These are phyloP conservation scores for Tuta absoluta DNA, from an alignment of 2,888 invertebrate species.

Conservation along the genomic window DNA sequence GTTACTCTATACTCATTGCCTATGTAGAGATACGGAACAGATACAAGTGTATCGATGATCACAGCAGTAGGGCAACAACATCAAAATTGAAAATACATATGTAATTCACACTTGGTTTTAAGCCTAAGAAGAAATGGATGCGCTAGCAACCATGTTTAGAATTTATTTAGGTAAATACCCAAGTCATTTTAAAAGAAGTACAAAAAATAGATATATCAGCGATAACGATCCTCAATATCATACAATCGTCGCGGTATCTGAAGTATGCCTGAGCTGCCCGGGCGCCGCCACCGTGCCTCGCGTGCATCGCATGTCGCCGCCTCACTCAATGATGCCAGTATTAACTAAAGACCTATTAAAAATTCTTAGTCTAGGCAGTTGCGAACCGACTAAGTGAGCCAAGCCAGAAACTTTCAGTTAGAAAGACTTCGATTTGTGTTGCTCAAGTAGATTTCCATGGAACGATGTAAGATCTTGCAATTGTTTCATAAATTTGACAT, in stretches of 20 bases:
- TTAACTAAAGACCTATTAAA: slow-evolving; percentile 26
- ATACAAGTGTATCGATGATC: no score
- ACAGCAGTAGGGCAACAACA: no score
- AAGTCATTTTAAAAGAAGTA: background rate
- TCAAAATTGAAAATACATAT: no score
- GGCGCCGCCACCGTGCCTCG: background rate
- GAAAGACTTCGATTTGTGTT: no score
- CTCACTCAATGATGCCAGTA: slow-evolving; percentile 23
- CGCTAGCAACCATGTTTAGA: no score
- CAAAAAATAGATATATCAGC: background rate
- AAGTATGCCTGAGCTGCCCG: background rate
- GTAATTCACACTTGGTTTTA: no score
- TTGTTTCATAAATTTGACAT: no score
- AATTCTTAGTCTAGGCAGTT: slow-evolving; percentile 15
- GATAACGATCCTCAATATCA: background rate
- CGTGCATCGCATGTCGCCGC: slow-evolving; percentile 24
- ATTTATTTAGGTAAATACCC: background rate
- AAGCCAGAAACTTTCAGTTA: background rate
- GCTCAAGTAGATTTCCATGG: no score
- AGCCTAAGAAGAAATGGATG: no score
- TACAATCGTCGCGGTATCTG: slow-evolving; percentile 12
- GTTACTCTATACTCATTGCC: no score
- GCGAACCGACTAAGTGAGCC: background rate
- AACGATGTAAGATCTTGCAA: no score
- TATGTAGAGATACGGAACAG: no score